A percentile compares a stretch with the other conserved stretches of the same genome.
Evolutionary conservation across 2,888 invertebrate species (phyloP).

Genomic region (Rugalucina vietnamica): DNA sequence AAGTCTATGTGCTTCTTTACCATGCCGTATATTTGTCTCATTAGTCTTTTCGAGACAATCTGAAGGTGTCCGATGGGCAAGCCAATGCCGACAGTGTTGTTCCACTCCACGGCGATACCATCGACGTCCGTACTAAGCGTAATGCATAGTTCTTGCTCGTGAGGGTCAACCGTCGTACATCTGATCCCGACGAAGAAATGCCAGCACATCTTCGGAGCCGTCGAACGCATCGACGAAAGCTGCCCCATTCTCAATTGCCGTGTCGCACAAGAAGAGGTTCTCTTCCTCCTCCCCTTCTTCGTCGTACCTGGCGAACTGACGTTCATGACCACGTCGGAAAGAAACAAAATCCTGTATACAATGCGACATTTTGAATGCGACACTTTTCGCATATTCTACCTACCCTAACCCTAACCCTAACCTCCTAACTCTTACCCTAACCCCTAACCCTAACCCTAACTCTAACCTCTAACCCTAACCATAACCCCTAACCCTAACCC

Average conservation of each 20-base stretch:
- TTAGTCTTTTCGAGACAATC: not conserved
- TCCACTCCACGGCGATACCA: slow-evolving; percentile 30
- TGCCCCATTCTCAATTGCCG: slow-evolving; percentile 23
- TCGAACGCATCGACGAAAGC: slow-evolving; percentile 3
- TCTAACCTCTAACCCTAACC: slow-evolving; percentile 30
- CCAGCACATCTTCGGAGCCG: not conserved
- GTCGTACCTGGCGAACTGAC: not conserved
- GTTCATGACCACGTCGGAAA: not conserved
- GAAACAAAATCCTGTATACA: not conserved
- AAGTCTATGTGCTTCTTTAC: slow-evolving; percentile 21
- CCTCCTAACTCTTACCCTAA: no score
- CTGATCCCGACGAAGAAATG: slow-evolving; percentile 18
- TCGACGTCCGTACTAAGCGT: slow-evolving; percentile 17
- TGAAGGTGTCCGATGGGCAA: not conserved
- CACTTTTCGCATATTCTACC: not conserved
- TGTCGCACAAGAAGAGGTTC: slow-evolving; percentile 10
- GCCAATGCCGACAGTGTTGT: slow-evolving; percentile 9
- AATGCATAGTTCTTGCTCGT: slow-evolving; percentile 15
- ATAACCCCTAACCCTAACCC: slow-evolving; percentile 28
- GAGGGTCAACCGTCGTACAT: not conserved
- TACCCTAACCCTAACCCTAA: slow-evolving; percentile 18
- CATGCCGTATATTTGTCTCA: not conserved
- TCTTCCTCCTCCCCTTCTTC: slow-evolving; percentile 5
- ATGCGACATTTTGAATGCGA: not conserved
- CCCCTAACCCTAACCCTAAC: slow-evolving; percentile 25